Evolutionary conservation across 2,797 vertebrate species (phyloP), one percentile per base, ranked within the genome.

Genomic region (Simalia tracyae): DNA sequence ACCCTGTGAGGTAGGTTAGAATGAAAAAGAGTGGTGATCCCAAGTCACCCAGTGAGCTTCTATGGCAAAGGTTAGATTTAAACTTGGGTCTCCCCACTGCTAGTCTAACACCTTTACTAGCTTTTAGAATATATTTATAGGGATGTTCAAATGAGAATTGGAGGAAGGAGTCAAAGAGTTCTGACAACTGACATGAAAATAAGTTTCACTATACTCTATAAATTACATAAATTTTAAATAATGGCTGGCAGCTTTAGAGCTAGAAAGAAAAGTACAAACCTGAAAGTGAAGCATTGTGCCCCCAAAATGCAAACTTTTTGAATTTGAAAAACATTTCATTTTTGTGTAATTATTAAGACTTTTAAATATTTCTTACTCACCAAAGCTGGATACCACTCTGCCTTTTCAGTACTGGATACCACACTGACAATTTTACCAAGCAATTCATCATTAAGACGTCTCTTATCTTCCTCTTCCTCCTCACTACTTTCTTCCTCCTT

Each of bases 401-500:
- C 94, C 59, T 97, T 96, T 46, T 99, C 98, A 0, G 97, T 87
- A 26, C 97, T 97, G 22, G 91, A 96, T 93, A 98, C 96, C 68
- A 99, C 97, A 87, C 97, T 98, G 93, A 98, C 98, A 93, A 99
- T 98, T 95, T 99, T 99, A 76, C 99, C 99, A 96, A 99, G 95
- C 91, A 99, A 96, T 89, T 98, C 98, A 63, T 99, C 99, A 1
- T 96, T 98, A 66, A 99, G 97, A 89, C 98, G 98, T 76, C 97
- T 97, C 95, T 98, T 96, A 96, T 99, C 99, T 6, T 99, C 98
- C 42, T 99, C 98, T 89, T 99, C 99, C 0, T 99, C 99, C 92
- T 99, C 98, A 64, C 98, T 99, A 28, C 98, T 99, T 86, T 98
- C 99, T 93, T 99, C 98, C 92, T 99, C 98, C 50, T 99, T 98